Base-by-base conservation (phyloP, 2,113 vertebrate species). In the Meles meles region DNA sequence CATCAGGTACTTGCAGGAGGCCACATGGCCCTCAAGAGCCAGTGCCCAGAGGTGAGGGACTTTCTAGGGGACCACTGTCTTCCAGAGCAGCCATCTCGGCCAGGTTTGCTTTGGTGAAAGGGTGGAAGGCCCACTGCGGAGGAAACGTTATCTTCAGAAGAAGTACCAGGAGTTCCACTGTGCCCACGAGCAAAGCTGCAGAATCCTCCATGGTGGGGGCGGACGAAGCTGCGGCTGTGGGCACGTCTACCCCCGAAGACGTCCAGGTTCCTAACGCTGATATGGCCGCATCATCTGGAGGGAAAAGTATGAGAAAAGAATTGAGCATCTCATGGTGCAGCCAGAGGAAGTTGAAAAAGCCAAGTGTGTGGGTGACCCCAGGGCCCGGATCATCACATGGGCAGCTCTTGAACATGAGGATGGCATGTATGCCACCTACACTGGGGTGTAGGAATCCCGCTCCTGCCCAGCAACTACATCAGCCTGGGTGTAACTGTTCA, bases 111-210 rank as follows among this genome's bases (percentile, higher is more conserved):
- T 98, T 99, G 92, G 97, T 99, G 57, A 99, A 99, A 95, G 99
- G 99, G 5, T 99, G 99, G 99, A 99, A 99, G 93, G 99, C 99
- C 4, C 99, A 99, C 98, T 98, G 97, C 67, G 99, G 99, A 3
- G 99, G 99, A 85, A 99, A 99, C 92, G 88, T 99, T 8, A 97
- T 99, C 94, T 99, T 99, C 99, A 99, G 99, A 94, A 99, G 99
- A 98, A 99, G 99, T 1, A 99, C 99, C 61, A 98, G 99, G 97
- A 99, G 99, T 98, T 99, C 99, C 98, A 99, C 99, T 96, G 99
- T 99, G 90, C 99, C 99, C 5, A 55, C 99, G 99, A 99, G 99
- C 98, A 99, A 99, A 98, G 99, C 99, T 92, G 99, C 99, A n/a
- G 99, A 99, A 96, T 98, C 98, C 97, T 99, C 99, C 18, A 98